Percentiles rank a stretch among this genome's conserved stretches.
Conservation (phyloP, 2,113 vertebrate genomes). For the Paradoxurus hermaphroditus region DNA sequence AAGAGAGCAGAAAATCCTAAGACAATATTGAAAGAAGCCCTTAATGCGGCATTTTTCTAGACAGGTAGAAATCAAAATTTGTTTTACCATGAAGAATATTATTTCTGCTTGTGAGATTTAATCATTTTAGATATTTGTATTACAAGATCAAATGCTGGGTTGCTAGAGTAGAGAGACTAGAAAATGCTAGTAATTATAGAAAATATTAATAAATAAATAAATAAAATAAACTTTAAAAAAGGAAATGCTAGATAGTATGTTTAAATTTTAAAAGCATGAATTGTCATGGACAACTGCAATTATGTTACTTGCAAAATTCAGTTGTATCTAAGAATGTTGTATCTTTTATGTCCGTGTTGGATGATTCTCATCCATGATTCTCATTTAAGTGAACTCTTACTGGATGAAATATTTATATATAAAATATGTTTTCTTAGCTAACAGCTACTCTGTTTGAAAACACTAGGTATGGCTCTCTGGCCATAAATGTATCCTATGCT, state of each 20-base stretch:
- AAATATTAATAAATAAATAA: too few relatives aligned
- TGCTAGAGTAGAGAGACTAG: not conserved
- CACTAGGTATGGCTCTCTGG: not conserved
- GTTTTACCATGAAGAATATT: not conserved
- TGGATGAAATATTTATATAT: not conserved
- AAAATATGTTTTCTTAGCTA: not conserved
- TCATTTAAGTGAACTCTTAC: not conserved
- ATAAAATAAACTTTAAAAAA: too few relatives aligned
- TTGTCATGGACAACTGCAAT: not conserved
- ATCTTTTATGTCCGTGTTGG: not conserved
- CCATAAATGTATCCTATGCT: not conserved
- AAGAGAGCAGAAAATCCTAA: not conserved
- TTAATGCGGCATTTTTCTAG: not conserved
- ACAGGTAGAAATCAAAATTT: slow-evolving; percentile 27
- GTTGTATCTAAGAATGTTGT: not conserved
- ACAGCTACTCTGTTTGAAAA: not conserved
- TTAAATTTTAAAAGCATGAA: slow-evolving; percentile 1
- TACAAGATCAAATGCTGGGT: slow-evolving; percentile 7
- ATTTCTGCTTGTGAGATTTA: slow-evolving; percentile 18
- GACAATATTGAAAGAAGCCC: not conserved
- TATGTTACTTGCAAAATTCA: not conserved
- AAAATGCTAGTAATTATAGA: not conserved
- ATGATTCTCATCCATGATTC: not conserved
- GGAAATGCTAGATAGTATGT: not conserved
- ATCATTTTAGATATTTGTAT: not conserved